Evolutionary conservation across 2,888 invertebrate genomes (phyloP).

Genomic region (Strigamia crassipes): DNA sequence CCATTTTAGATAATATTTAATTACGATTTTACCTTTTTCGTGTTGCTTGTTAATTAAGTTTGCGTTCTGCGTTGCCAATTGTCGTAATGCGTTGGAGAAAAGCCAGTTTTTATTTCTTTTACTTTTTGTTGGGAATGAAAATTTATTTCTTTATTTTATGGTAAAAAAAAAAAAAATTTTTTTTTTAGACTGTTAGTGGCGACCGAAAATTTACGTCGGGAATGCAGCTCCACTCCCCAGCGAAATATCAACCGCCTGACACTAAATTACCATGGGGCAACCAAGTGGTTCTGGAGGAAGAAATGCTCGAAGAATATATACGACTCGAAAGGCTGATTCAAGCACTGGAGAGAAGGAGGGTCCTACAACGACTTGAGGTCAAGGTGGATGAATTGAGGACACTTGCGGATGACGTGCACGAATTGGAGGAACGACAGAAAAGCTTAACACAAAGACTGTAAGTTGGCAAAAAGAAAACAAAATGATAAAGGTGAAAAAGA

Average conservation of each 20-base stretch:
- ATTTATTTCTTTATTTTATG: neutral
- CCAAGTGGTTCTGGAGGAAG: slow-evolving; percentile 47
- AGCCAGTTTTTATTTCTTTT: neutral
- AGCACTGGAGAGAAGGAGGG: slow-evolving; percentile 45
- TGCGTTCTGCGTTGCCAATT: neutral
- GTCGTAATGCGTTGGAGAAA: neutral
- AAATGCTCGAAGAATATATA: slow-evolving; percentile 48
- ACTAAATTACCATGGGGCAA: slow-evolving; percentile 37
- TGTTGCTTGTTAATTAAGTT: slow-evolving; percentile 12
- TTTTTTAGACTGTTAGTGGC: neutral
- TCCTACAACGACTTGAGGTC: slow-evolving; percentile 48
- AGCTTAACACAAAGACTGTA: slow-evolving; percentile 39
- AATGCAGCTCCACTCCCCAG: neutral
- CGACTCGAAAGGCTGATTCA: slow-evolving; percentile 48
- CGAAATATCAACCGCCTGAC: slow-evolving; percentile 20
- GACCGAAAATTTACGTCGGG: neutral
- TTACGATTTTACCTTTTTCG: slow-evolving; percentile 23
- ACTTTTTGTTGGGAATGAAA: neutral
- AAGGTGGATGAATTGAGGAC: slow-evolving; percentile 47
- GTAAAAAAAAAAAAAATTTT: neutral
- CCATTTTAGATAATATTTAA: slow-evolving; percentile 38
- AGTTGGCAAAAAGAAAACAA: neutral
- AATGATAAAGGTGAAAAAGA: neutral
- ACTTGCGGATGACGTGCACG: slow-evolving; percentile 52
- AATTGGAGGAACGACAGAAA: slow-evolving; percentile 55